Evolutionary conservation across 2,888 invertebrate genomes (phyloP), one percentile per base, ranked within the genome.

Genomic region (Megaustenia siamemsis): DNA sequence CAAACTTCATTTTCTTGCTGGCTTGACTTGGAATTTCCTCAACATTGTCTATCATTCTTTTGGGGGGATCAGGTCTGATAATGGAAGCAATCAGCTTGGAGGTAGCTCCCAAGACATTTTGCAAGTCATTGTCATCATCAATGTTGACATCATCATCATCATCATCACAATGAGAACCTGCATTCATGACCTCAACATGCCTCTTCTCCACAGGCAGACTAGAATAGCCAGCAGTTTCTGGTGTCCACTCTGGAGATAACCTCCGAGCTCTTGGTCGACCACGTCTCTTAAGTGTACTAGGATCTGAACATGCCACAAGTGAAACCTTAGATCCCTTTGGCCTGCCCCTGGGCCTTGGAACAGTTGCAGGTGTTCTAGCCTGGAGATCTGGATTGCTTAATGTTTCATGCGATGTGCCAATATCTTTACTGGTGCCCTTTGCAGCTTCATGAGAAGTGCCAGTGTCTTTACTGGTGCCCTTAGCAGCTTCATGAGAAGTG

Each of bases 51-150:
- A 60, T 38, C 38, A 73, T 40, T 45, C 53, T 35, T n/a, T 82
- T 82, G 8, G 35, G 60, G 38, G 79, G 75, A 35, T 80, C 73
- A 60, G 60, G 45, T 56, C 73, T 71, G 28, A 84, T 63, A 80
- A 84, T 80, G 24, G 84, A 84, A 24, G 84, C 69, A 63, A 84
- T 84, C 10, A 84, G 75, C 24, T 79, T 68, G n/a, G 84, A 84
- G 8, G 84, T 73, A 32, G 80, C 63, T 4, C 84, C 84, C 43
- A 84, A 68, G 6, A 84, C 40, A 63, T 32, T 75, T 10, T 80
- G 79, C 32, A 84, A 24, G 0, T 80, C 45, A 56, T 38, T 40
- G 8, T 68, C 83, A 40, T 66, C 75, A 45, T 56, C 78, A 38
- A n/a, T n/a, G n/a, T n/a, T n/a, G n/a, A n/a, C n/a, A 40, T 66